Base-by-base conservation (phyloP, 2,888 invertebrate genomes). In the Drosophila buzzatii region DNA sequence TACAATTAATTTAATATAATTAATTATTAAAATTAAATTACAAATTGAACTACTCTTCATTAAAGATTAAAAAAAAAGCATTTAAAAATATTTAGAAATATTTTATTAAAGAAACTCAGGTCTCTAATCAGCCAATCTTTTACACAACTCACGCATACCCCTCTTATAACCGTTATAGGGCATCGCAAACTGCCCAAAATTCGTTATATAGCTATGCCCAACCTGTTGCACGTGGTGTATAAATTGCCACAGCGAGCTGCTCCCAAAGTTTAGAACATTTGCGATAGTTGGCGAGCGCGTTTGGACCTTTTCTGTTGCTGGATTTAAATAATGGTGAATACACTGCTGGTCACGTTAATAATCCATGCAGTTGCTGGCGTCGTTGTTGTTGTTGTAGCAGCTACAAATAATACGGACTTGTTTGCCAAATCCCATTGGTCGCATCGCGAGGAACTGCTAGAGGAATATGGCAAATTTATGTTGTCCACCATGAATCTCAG, bases 401-500 rank as follows among this genome's bases (percentile, higher is more conserved):
- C 44, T 2, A 41, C 60, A 14, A 73, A 69, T 23, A 14, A 18
- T 12, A 31, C 27, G 9, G 67, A 86, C 45, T 61, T 86, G 1
- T 92, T 91, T 55, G 71, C 73, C 14, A 49, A 90, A 51, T 87
- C 90, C 6, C 62, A 18, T 7, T 33, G 64, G 51, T 59, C n/a
- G 14, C 91, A 91, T 62, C 82, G 81, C 23, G 85, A 87, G 55
- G 91, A 91, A n/a, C 60, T 92, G 33, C 67, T 92, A 18, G 81
- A 84, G 4, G 85, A 90, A 9, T 87, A 91, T 66, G 89, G 84
- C 0, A 72, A 78, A 3, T 89, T 92, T 33, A 85, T 92, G 79
- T 16, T 87, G 23, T 81, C 89, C 57, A 83, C 73, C 8, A 92
- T 92, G 91, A 92, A 92, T 56, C 81, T 72, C 14, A 80, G 82